Percentiles rank a stretch among this genome's conserved stretches.
Conservation (phyloP, 2,113 vertebrate genomes). For the Ursus arctos region DNA sequence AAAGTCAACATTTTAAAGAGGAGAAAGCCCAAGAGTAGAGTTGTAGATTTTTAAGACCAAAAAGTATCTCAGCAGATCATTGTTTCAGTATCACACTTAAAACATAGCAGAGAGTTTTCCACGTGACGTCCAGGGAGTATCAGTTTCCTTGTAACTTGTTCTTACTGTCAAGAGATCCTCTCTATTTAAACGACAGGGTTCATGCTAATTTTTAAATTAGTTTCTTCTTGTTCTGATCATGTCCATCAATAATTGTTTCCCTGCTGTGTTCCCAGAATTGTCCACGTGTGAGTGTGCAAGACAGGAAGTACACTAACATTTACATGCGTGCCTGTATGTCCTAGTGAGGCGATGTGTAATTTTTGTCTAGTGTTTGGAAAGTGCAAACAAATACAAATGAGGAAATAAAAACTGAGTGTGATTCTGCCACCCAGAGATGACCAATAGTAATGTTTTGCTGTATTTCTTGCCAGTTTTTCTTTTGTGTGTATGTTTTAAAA, state of each 20-base stretch:
- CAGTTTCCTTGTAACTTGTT: not conserved
- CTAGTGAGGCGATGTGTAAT: not conserved
- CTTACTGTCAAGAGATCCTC: not conserved
- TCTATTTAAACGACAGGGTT: constrained; percentile 15
- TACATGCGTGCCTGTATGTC: not conserved
- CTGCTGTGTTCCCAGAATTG: not conserved
- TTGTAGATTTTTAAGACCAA: not conserved
- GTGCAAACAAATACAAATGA: not conserved
- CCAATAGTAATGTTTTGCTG: not conserved
- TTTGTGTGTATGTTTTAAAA: not conserved
- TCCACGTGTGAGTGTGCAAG: not conserved
- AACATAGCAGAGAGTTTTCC: not conserved
- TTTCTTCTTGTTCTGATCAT: constrained; percentile 37
- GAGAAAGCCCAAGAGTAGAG: not conserved
- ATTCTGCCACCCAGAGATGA: not conserved
- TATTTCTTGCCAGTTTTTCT: constrained; percentile 16
- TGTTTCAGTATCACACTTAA: not conserved
- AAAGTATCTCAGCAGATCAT: not conserved
- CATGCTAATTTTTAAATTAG: not conserved
- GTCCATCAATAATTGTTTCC: not conserved
- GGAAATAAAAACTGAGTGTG: not conserved
- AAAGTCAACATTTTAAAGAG: not conserved
- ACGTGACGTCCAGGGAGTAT: not conserved
- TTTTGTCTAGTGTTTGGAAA: constrained; percentile 30
- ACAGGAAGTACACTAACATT: not conserved